phyloP scores from a whole-genome alignment of 2,888 invertebrate genomes.

The Strigamia crassipes region DNA sequence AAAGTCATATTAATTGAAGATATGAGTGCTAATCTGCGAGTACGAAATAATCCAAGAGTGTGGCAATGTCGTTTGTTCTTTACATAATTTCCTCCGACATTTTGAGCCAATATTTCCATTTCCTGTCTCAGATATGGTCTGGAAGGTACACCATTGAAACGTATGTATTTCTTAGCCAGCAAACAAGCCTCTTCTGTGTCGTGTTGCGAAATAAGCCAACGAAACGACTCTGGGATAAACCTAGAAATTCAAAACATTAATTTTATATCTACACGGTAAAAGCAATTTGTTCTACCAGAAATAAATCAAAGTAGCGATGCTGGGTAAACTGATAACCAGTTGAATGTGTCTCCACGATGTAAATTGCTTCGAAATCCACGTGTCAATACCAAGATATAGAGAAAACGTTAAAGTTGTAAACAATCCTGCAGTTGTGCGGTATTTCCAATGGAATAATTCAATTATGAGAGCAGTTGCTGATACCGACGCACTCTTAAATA shows the following conservation, averaged over 20 bases:
- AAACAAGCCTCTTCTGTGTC: constrained; percentile 44
- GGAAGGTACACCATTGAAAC: constrained; percentile 14
- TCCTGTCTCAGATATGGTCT: not conserved
- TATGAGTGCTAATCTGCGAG: not conserved
- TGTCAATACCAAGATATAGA: not conserved
- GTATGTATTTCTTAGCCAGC: constrained; percentile 12
- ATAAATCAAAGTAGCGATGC: constrained; percentile 32
- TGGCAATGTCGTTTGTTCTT: not conserved
- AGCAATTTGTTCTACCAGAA: not conserved
- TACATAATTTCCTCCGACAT: not conserved
- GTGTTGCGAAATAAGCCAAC: constrained; percentile 49
- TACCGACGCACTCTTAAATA: not conserved
- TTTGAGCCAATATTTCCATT: constrained; percentile 25
- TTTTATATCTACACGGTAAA: not conserved
- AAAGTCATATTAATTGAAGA: not conserved
- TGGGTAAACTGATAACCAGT: constrained; percentile 5
- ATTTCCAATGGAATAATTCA: constrained; percentile 12
- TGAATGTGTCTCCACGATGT: constrained; percentile 38
- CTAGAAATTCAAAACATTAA: constrained; percentile 36
- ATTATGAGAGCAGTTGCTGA: not conserved
- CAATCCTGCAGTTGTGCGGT: constrained; percentile 4
- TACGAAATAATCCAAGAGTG: not conserved
- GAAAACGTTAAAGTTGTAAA: not conserved
- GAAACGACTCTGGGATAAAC: constrained; percentile 49
- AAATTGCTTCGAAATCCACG: constrained; percentile 24